These are phyloP conservation scores for Schmidtea mediterranea DNA, from an alignment of 1,140 invertebrate species.

Conservation along the genomic window DNA sequence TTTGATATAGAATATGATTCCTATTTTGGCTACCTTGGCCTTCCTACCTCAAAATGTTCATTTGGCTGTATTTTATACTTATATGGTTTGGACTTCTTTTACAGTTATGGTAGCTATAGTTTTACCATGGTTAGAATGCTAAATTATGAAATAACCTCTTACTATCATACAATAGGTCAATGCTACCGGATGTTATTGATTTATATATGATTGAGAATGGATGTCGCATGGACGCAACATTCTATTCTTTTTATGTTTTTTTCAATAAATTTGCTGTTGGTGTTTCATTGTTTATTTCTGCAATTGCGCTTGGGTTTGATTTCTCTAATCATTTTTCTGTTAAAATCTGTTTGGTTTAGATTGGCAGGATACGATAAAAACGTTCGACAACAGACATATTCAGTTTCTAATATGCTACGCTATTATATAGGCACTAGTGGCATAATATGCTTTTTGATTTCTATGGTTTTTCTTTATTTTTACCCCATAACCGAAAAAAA, in stretches of 20 bases:
- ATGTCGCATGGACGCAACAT: constrained; percentile 18
- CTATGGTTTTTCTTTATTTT: constrained; percentile 13
- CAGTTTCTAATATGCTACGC: constrained; percentile 15
- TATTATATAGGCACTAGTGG: constrained; percentile 16
- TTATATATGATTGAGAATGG: constrained; percentile 17
- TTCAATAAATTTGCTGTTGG: constrained; percentile 20
- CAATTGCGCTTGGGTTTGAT: constrained; percentile 15
- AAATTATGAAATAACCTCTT: constrained; percentile 3
- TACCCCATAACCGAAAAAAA: constrained; percentile 17
- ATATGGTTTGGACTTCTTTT: constrained; percentile 13
- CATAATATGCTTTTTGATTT: constrained; percentile 13
- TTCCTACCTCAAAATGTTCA: not conserved
- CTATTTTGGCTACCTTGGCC: too few species aligned
- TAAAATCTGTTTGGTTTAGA: constrained; percentile 9
- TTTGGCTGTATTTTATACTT: constrained; percentile 9
- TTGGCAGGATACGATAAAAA: constrained; percentile 16
- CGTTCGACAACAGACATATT: constrained; percentile 14
- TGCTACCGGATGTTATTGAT: constrained; percentile 23
- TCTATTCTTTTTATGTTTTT: constrained; percentile 24
- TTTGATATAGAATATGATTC: too few species aligned
- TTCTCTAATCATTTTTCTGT: constrained; percentile 3
- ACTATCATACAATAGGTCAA: constrained; percentile 13
- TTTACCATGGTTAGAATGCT: constrained; percentile 15
- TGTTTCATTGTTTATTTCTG: constrained; percentile 16
- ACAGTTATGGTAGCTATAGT: constrained; percentile 14